Conservation (phyloP, 2,888 invertebrate genomes). For the Spisula solida region DNA sequence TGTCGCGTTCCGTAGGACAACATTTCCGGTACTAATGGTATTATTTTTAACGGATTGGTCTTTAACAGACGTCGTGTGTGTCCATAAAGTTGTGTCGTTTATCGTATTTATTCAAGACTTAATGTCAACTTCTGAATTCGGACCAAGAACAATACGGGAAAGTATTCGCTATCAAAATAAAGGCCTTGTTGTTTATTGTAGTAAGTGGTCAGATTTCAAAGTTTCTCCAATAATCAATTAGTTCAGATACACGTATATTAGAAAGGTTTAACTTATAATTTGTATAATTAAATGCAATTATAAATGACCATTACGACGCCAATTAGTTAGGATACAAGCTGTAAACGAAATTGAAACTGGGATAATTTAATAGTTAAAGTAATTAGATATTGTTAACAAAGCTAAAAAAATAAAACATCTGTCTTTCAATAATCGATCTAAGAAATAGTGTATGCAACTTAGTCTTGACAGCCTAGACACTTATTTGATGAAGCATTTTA, state of each 20-base stretch:
- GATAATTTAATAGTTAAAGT: no score
- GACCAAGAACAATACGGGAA: not conserved
- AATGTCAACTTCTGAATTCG: not conserved
- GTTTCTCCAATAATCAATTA: not conserved
- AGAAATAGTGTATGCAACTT: no score
- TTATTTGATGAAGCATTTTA: no score
- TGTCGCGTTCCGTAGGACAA: not conserved
- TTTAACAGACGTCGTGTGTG: not conserved
- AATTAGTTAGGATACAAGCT: no score
- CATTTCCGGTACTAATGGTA: slow-evolving; percentile 10
- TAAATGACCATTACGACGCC: not conserved
- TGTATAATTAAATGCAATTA: not conserved
- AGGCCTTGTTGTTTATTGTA: not conserved
- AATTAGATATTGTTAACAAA: no score
- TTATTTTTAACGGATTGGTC: not conserved
- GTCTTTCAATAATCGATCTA: no score
- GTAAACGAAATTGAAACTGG: no score
- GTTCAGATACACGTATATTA: no score
- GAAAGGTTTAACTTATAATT: not conserved
- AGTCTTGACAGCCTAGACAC: no score
- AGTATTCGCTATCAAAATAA: not conserved
- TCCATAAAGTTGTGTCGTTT: not conserved
- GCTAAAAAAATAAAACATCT: no score
- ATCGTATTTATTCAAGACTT: not conserved
- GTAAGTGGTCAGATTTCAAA: not conserved